Evolutionary conservation across 2,113 vertebrate genomes (phyloP), one percentile per base, ranked within the genome.

Genomic region (Muntiacus reevesi): DNA sequence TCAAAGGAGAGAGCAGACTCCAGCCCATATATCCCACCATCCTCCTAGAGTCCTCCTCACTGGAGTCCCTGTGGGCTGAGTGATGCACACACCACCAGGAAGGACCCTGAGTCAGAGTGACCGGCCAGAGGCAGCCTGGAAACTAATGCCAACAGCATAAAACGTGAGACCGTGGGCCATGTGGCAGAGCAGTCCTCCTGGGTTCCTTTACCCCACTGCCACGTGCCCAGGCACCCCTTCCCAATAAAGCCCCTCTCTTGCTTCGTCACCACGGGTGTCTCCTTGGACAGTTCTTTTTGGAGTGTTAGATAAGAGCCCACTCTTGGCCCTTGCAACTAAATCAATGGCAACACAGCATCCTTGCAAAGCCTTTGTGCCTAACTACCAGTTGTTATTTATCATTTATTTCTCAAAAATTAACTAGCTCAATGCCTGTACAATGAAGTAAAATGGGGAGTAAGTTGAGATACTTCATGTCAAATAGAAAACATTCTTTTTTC

Each of bases 381-480:
- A 98, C 98, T 98, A 98, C 96, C 85, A 95, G 82, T 98, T 97
- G 89, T 97, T 98, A 98, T 98, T 98, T 98, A 97, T 96, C 96
- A 98, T 97, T 98, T 98, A 96, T 95, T 98, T 98, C 97, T 81
- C 95, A 47, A 81, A 96, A 98, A 98, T 98, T 97, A 98, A 98
- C 98, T 98, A 98, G 95, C 94, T 93, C 59, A 86, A 40, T 98
- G 88, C 71, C 93, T 96, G n/a, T 95, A 84, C 98, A 98, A 98
- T 98, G 94, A 98, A 98, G 96, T 92, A 91, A 98, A 98, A 98
- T 98, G 90, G 88, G 55, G 54, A 93, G 96, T 97, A 98, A 97
- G 98, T 94, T 96, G 95, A 98, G 96, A 98, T 23, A 98, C 76
- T 89, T 97, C 90, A 97, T 98, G 98, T 98, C 97, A 98, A 64